Evolutionary conservation across 2,113 vertebrate species (phyloP), one percentile per base, ranked within the genome.

Genomic region (Poecile atricapillus): DNA sequence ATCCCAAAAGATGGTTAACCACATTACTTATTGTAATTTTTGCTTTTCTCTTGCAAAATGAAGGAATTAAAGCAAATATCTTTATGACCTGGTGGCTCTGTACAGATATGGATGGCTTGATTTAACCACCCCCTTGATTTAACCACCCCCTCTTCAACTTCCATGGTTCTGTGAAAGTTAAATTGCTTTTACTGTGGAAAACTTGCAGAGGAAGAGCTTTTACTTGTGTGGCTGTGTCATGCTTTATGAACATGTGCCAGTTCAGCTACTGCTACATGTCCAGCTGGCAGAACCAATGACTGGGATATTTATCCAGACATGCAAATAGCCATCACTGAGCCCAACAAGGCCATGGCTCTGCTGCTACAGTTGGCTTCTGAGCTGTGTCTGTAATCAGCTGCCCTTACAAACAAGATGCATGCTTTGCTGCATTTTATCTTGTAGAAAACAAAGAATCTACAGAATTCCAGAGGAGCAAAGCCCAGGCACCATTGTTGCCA

Each of bases 381-480:
- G 68, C 44, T 55, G 63, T 43, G 11, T 69, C 86, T 64, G 15
- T 39, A 47, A 28, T 39, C 64, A 70, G 27, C 31, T 87, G 53
- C 60, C 41, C 52, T 83, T 82, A 43, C 28, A 89, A 91, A 91
- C 20, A 73, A 43, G 24, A 41, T 13, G 9, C 18, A 23, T 1
- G 1, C 39, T 79, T 93, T 93, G 83, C 63, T 96, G 74, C 92
- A 52, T 95, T 95, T 71, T 97, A 23, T 91, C 18, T 90, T 70
- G 25, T 39, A 97, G 98, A 81, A 89, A 86, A 47, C 80, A 37
- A 30, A 97, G 49, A 37, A 68, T 83, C 58, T 98, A 98, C 90
- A 74, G 24, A 28, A 97, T 98, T 93, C 91, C 53, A 2, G 98
- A 98, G 90, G 98, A 98, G 62, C 92, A 95, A 93, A 83, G 39